These are phyloP conservation scores for Coregonus sp. DNA, from an alignment of 2,797 vertebrate genomes.

Conservation along the genomic window DNA sequence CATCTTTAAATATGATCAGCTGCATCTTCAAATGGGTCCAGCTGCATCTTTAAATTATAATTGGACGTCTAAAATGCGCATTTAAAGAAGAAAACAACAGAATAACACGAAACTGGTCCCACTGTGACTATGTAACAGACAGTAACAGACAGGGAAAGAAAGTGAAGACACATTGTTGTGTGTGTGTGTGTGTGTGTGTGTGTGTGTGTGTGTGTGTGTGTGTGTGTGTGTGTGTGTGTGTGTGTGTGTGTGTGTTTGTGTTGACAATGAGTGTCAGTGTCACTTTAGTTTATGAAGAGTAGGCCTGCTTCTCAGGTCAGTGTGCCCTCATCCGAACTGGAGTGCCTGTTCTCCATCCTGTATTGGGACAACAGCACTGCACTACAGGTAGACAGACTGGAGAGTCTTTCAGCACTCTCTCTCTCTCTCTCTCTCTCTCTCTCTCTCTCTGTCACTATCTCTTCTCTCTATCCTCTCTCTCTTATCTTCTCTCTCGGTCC, in stretches of 20 bases:
- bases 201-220: conserved; percentile 8
- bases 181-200: no score
- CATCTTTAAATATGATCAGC: no score
- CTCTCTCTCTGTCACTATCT: no score
- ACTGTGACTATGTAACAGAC: neutral
- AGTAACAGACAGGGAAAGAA: conserved; percentile 13
- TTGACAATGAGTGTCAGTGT: no score
- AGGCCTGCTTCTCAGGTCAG: conserved; percentile 31
- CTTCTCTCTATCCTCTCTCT: conserved; percentile 24
- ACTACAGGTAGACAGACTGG: conserved; percentile 59
- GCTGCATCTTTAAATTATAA: conserved; percentile 28
- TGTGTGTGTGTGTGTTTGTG: neutral
- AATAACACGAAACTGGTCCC: conserved; percentile 18
- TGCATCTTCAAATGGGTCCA: no score
- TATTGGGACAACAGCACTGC: conserved; percentile 52
- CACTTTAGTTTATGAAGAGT: no score
- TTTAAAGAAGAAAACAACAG: conserved; percentile 12
- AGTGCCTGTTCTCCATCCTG: conserved; percentile 52
- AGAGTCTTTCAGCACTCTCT: conserved; percentile 35
- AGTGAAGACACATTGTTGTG: neutral
- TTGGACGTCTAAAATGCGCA: conserved; percentile 39
- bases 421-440: neutral
- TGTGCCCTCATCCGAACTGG: conserved; percentile 44
- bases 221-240: neutral
- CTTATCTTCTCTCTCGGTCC: no score